Evolutionary conservation across 2,113 vertebrate genomes (phyloP), one percentile per base, ranked within the genome.

Genomic region (Sterrhoptilus dennistouni): DNA sequence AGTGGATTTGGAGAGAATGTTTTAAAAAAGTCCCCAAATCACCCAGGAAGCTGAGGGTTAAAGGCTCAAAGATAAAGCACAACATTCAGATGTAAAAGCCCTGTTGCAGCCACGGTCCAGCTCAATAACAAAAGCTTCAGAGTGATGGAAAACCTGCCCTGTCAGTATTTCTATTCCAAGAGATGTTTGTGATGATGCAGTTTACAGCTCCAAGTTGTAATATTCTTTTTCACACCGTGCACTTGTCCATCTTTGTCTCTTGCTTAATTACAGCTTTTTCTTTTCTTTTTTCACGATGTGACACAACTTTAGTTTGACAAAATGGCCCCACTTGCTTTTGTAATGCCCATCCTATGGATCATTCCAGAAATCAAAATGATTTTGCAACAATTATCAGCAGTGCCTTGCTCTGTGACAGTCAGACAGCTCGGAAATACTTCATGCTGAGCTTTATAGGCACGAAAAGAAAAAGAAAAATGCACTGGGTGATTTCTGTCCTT

Each of bases 101-200:
- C n/a, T 49, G 27, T 52, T 60, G 70, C 36, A 89, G 52, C 40
- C 49, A 77, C 38, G 40, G 22, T 56, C 10, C 17, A n/a, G 24
- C 40, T 84, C 72, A 78, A 24, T 90, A 95, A 89, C 33, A 92
- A 88, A 76, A 92, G 33, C 52, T 82, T 44, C 42, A 64, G 69
- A 27, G 27, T 53, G 53, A 87, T 47, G 72, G 77, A 91, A 89
- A 90, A 81, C 42, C 47, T 91, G 60, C 29, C 35, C 64, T 66
- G 76, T 78, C 64, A 54, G 52, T 59, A 65, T 29, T 66, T 33
- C 63, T 77, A 6, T 45, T 71, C 44, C 77, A 68, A 53, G 44
- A 77, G 35, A 49, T 21, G 35, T 35, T 86, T 68, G 45, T n/a
- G 44, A 66, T 50, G 20, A 36, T 36, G 33, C 19, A 63, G 49